Evolutionary conservation across 2,888 invertebrate genomes (phyloP).

Genomic region (Heteromyza rotundicornis): DNA sequence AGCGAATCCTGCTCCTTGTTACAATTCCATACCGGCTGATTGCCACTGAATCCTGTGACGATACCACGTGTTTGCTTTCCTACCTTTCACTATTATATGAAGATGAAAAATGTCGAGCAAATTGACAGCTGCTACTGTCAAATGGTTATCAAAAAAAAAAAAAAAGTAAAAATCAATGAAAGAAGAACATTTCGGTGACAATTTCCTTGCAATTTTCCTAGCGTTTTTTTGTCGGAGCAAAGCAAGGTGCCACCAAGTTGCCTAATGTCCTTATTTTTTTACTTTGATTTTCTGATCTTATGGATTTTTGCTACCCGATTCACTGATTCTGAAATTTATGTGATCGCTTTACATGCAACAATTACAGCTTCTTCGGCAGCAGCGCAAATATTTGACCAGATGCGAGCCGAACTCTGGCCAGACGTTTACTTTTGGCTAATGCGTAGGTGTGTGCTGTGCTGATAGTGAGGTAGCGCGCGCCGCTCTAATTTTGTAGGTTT

Average conservation of each 20-base stretch:
- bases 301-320: background rate
- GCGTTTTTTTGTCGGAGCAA: background rate
- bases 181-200: background rate
- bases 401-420: constrained; percentile 9
- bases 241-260: background rate
- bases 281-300: background rate
- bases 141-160: background rate
- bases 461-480: no score
- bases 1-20: no score
- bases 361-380: background rate
- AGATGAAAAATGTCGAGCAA: constrained; percentile 4
- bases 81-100: background rate
- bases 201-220: no score
- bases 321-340: background rate
- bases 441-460: constrained; percentile 5
- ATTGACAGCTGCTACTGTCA: constrained; percentile 7
- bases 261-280: constrained; percentile 1
- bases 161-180: background rate
- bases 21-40: no score
- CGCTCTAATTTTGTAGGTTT: constrained; percentile 20
- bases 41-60: no score
- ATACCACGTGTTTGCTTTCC: background rate
- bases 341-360: background rate
- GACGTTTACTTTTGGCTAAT: background rate
- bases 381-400: constrained; percentile 32